phyloP scores from a whole-genome alignment of 1,140 invertebrate genomes.

The Lycorma delicatula region DNA sequence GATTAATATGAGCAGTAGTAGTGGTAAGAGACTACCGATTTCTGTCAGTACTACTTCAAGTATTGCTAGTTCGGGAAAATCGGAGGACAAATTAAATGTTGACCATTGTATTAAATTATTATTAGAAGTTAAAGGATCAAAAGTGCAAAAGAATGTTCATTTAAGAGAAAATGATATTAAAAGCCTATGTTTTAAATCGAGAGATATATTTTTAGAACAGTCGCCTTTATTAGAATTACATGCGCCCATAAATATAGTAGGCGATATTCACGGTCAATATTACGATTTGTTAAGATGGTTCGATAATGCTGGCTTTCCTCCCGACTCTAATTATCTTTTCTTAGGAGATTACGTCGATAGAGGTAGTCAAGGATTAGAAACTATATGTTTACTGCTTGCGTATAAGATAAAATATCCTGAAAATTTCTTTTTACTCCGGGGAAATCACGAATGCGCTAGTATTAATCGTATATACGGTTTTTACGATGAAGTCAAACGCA shows the following conservation, averaged over 20 bases:
- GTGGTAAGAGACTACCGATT: no score
- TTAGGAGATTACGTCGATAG: constrained; percentile 89
- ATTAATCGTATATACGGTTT: constrained; percentile 84
- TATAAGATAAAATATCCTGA: constrained; percentile 96
- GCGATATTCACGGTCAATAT: constrained; percentile 77
- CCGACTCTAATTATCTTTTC: constrained; percentile 92
- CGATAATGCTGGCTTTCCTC: constrained; percentile 95
- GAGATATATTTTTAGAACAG: constrained; percentile 58
- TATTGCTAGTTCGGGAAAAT: no score
- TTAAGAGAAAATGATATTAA: constrained; percentile 56
- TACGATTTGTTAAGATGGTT: constrained; percentile 85
- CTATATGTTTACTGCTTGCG: constrained; percentile 75
- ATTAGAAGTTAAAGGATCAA: constrained; percentile 65
- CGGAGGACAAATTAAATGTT: constrained; percentile 85
- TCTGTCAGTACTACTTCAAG: no score
- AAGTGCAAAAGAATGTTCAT: constrained; percentile 62
- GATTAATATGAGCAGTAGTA: no score
- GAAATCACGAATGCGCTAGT: constrained; percentile 80
- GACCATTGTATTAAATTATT: constrained; percentile 88
- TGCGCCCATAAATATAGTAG: constrained; percentile 53
- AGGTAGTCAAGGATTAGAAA: constrained; percentile 78
- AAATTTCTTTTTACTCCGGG: constrained; percentile 83
- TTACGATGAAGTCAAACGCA: constrained; percentile 75
- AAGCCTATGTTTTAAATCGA: constrained; percentile 13
- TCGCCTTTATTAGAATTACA: constrained; percentile 48